phyloP scores from a whole-genome alignment of 1,140 invertebrate species.

The Aradophagus sp. region DNA sequence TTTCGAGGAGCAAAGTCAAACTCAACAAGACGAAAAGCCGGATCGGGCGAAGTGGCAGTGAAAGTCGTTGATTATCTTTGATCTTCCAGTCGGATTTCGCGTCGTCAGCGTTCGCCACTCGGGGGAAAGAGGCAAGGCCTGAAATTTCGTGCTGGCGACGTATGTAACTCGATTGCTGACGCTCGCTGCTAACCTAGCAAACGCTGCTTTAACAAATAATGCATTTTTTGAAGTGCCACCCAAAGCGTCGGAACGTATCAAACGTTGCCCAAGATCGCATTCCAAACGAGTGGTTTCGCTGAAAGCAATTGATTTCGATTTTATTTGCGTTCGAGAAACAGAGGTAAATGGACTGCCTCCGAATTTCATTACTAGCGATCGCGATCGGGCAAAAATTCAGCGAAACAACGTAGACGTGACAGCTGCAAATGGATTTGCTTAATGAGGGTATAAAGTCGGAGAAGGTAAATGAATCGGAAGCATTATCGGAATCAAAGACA shows the following conservation, averaged over 20 bases:
- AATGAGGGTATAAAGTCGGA: no score
- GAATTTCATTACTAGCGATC: no score
- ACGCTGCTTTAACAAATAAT: conserved; percentile 27
- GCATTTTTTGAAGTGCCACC: conserved; percentile 35
- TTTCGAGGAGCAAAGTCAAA: conserved; percentile 60
- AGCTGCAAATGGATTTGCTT: no score
- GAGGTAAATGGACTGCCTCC: no score
- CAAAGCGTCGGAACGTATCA: conserved; percentile 25
- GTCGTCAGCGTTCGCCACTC: conserved; percentile 45
- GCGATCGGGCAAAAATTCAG: no score
- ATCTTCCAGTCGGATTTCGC: conserved; percentile 54
- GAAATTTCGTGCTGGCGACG: conserved; percentile 16
- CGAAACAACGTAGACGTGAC: no score
- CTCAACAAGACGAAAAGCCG: conserved; percentile 55
- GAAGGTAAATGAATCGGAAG: no score
- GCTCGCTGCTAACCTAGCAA: conserved; percentile 27
- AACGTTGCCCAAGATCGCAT: conserved; percentile 1
- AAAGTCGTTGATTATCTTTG: conserved; percentile 66
- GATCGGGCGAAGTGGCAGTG: conserved; percentile 48
- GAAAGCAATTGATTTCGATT: no score
- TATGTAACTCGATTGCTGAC: conserved; percentile 53
- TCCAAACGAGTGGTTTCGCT: no score
- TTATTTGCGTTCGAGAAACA: no score
- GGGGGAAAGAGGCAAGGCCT: conserved; percentile 28
- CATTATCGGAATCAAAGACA: no score